Evolutionary conservation across 2,113 vertebrate genomes (phyloP).

Genomic region (Hypocryptadius cinnamomeus): DNA sequence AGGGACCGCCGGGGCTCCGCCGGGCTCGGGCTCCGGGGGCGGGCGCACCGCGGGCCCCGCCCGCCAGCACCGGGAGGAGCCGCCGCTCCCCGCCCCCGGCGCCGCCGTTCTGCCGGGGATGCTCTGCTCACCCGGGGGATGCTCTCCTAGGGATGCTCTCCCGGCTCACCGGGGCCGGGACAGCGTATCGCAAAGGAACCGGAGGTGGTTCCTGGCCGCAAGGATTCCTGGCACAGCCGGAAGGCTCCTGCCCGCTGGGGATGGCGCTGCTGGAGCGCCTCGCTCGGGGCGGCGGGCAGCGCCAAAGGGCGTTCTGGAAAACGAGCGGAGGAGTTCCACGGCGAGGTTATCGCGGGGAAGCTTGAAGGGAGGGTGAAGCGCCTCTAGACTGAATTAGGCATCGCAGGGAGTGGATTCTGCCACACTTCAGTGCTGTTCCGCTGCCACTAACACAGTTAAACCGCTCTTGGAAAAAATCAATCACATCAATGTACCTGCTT

Average conservation of each 20-base stretch:
- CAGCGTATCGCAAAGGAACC: rapidly evolving
- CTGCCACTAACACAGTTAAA: background rate
- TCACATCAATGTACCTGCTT: rapidly evolving
- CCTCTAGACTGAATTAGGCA: background rate
- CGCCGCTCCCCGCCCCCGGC: background rate
- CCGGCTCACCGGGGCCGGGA: background rate
- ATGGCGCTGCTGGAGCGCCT: background rate
- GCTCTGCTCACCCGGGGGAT: background rate
- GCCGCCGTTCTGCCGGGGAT: background rate
- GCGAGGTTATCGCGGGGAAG: rapidly evolving
- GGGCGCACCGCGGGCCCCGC: background rate
- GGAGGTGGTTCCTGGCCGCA: background rate
- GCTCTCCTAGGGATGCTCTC: background rate
- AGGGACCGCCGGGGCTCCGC: no score
- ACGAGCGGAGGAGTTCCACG: background rate
- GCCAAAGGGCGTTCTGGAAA: background rate
- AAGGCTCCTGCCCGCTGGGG: background rate
- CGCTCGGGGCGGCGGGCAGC: background rate
- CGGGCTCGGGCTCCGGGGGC: background rate
- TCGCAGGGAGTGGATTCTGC: background rate
- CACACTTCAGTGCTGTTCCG: background rate
- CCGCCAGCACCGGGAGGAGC: background rate
- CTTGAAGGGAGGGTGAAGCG: no score
- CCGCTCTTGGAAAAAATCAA: no score
- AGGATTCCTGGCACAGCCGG: rapidly evolving